These are phyloP conservation scores for Lymantria monacha DNA, from an alignment of 2,888 invertebrate genomes.

Conservation along the genomic window DNA sequence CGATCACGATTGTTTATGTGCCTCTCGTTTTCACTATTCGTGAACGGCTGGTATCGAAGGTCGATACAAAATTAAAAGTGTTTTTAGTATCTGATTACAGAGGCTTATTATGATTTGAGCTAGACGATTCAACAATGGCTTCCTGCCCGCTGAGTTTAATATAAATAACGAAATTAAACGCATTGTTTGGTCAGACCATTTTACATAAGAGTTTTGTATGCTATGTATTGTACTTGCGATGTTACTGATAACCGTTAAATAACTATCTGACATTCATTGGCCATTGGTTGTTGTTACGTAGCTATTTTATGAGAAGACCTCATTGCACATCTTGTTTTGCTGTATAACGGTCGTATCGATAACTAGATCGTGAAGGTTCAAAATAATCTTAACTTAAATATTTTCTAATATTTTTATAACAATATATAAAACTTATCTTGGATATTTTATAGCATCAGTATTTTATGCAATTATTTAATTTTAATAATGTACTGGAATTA, in stretches of 20 bases:
- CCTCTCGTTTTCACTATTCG: conserved; percentile 75
- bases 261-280: conserved; percentile 2
- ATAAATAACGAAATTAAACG: conserved; percentile 36
- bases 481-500: too few species aligned
- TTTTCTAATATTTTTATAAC: too few species aligned
- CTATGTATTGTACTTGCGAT: conserved; percentile 16
- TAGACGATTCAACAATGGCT: conserved; percentile 53
- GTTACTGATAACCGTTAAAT: conserved; percentile 14
- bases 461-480: too few species aligned
- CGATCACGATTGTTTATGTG: conserved; percentile 73
- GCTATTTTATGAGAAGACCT: neutral
- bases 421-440: too few species aligned
- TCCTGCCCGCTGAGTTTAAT: conserved; percentile 51
- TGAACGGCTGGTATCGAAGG: conserved; percentile 75
- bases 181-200: conserved; percentile 31
- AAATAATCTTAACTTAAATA: too few species aligned
- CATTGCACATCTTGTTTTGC: neutral
- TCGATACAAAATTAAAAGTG: conserved; percentile 78
- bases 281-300: neutral
- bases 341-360: too few species aligned
- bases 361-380: too few species aligned
- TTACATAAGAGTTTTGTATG: conserved; percentile 20
- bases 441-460: too few species aligned
- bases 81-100: conserved; percentile 75
- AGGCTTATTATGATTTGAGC: conserved; percentile 62